Base-by-base conservation (phyloP, 2,113 vertebrate species). In the Dermatemys mawii region DNA sequence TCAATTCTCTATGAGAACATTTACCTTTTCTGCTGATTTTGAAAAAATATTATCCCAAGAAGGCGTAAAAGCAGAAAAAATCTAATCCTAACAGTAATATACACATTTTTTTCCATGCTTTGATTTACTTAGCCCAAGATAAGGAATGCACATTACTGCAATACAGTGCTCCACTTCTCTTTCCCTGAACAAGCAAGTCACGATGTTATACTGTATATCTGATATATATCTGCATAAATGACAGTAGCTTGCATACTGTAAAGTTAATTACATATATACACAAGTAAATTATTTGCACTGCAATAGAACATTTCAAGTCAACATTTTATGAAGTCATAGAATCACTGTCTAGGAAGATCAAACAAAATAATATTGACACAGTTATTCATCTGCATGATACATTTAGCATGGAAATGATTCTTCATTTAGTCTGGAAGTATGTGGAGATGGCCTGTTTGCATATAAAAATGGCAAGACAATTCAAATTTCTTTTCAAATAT, bases 141-240 rank as follows among this genome's bases (percentile, higher is more conserved):
- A 94, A 95, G 90, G 93, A 97, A 81, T 96, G 91, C 53, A 96
- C 32, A 6, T 93, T 94, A 88, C 84, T 89, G 78, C 79, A 96
- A 91, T 38, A 87, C 92, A 92, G 55, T 87, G 89, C 93, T 94
- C 93, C 93, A 92, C 93, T 96, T 92, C 57, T 94, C 90, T 82
- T 92, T 97, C 95, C 95, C 93, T 97, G 96, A 97, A 97, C 81
- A 96, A 97, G 96, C 92, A 94, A 94, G 89, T 90, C 91, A 95
- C 86, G 86, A 93, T 5, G 83, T 92, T 84, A 93, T 88, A 92
- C 13, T 80, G 63, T 8, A 55, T 67, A 81, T 93, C 55, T 95
- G 90, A 88, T 88, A 93, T 79, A 85, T 85, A 95, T 78, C 80
- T 93, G 93, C 96, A 92, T 76, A 94, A 98, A 70, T 70, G n/a